Evolutionary conservation across 2,113 vertebrate genomes (phyloP).

Genomic region (Ceuthmochares aereus): DNA sequence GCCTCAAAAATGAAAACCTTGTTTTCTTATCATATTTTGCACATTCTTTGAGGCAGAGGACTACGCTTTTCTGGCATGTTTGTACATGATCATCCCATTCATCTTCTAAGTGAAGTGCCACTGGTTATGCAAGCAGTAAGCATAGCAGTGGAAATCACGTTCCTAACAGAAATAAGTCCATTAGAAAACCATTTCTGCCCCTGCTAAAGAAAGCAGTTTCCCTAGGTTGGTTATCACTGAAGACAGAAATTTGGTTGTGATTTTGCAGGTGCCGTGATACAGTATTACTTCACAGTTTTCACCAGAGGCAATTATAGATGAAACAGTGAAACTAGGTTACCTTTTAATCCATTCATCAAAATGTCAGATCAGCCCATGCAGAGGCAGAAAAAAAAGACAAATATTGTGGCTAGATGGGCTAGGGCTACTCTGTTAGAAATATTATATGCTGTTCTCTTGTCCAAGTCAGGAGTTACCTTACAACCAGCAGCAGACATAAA

Average conservation of each 20-base stretch:
- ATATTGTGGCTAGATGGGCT: neutral
- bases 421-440: neutral
- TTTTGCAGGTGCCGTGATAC: neutral
- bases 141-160: neutral
- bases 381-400: neutral
- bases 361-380: neutral
- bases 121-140: neutral
- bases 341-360: constrained; percentile 22
- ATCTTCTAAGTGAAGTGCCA: neutral
- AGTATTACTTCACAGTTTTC: neutral
- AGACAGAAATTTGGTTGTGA: neutral
- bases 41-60: neutral
- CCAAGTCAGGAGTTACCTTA: neutral
- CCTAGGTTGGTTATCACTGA: neutral
- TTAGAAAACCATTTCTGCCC: neutral
- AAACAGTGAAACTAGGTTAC: neutral
- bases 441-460: neutral
- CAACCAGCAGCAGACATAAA: neutral
- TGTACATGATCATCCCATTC: neutral
- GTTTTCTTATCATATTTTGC: neutral
- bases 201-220: neutral
- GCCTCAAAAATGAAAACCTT: neutral
- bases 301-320: neutral
- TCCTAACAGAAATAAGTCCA: neutral
- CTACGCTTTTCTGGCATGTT: neutral